Evolutionary conservation across 2,797 vertebrate species (phyloP).

Genomic region (Arremon brunneinucha): DNA sequence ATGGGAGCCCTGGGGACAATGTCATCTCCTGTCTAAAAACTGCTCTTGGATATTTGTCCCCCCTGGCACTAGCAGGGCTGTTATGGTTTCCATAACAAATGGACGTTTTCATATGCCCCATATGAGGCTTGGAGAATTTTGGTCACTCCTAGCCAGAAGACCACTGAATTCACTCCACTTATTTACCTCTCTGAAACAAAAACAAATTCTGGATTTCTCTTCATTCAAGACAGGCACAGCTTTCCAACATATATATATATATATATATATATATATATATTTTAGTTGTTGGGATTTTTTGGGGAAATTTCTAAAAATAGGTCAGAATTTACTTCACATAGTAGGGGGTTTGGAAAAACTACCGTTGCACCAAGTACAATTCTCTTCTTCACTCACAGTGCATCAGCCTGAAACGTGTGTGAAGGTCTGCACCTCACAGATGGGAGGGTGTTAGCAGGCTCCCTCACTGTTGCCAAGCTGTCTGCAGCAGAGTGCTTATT

Average conservation of each 20-base stretch:
- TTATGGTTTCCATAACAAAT: neutral
- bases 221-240: neutral
- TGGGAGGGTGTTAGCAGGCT: neutral
- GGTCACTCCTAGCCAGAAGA: neutral
- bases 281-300: neutral
- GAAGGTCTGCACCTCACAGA: neutral
- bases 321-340: neutral
- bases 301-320: neutral
- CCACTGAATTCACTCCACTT: neutral
- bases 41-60: neutral
- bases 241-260: neutral
- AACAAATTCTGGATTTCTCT: neutral
- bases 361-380: neutral
- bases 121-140: neutral
- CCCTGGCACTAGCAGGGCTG: neutral
- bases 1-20: slow-evolving; percentile 21
- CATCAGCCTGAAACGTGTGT: neutral
- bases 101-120: neutral
- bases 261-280: too few species aligned
- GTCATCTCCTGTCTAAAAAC: slow-evolving; percentile 25
- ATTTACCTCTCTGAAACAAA: neutral
- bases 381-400: neutral
- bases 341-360: neutral
- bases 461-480: neutral
- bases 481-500: neutral